Base-by-base conservation (phyloP, 2,797 vertebrate genomes). In the Helostoma temminkii region DNA sequence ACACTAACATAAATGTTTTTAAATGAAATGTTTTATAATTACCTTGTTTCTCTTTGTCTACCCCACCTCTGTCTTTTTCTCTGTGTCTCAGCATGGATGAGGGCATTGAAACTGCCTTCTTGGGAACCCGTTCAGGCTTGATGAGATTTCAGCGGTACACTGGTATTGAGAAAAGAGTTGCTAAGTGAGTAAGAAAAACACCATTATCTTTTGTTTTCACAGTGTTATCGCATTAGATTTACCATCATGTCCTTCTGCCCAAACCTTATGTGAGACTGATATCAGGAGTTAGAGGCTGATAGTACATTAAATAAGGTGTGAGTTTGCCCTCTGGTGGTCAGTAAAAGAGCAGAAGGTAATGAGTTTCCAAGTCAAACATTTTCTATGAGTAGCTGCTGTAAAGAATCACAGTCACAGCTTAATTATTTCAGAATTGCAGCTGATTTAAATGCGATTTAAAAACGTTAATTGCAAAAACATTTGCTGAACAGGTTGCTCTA, bases 51-150 rank as follows among this genome's bases (percentile, higher is more conserved):
- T 56, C 11, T 56, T 2, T 15, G 0, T 55, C 26, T 72, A 14
- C 9, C 28, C 8, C 2, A 6, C 2, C 24, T 37, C 1, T 3
- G 2, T 52, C 1, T 37, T 0, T 26, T 24, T 66, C 28, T 14
- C 6, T 42, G 8, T 55, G 2, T 58, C 12, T 63, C 71, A 95
- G 95, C 1, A 78, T 93, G 0, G 93, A 96, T 1, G 91, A 89
- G 0, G 95, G 93, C 2, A 69, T 97, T 11, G 96, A 98, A 85
- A 85, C 95, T 1, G 97, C 95, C 0, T 99, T 99, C 84, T 86
- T 99, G 88, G 98, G 98, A 25, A 99, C 97, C 2, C 94, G 96
- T 4, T 96, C 97, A 1, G 98, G 97, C 9, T 94, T 99, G 49
- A 93, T 95, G 86, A 94, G 98, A 69, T 93, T 89, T 65, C 88